Evolutionary conservation across 2,888 invertebrate species (phyloP), one percentile per base, ranked within the genome.

Genomic region (Poecilus cupreus): DNA sequence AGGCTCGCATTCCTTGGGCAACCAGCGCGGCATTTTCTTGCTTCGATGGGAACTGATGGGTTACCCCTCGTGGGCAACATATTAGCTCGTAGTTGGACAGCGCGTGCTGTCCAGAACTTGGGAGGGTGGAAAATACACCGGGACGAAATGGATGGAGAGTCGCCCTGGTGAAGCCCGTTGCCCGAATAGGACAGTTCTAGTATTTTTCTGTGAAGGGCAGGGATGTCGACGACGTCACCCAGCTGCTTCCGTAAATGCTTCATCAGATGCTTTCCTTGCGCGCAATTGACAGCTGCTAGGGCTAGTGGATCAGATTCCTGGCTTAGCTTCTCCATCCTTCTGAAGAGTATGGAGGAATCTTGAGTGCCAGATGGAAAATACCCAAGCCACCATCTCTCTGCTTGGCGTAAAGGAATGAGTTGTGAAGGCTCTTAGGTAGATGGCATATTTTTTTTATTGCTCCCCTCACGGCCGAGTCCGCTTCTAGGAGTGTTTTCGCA

Each of bases 11-110:
- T 57, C 10, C 82, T 24, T 26, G 0, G 82, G 82, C n/a, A n/a
- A 32, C 64, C 68, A 0, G 72, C 72, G n/a, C n/a, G n/a, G n/a
- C n/a, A n/a, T n/a, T n/a, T n/a, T n/a, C n/a, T n/a, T n/a, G n/a
- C n/a, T n/a, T n/a, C n/a, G n/a, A n/a, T n/a, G n/a, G n/a, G n/a
- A n/a, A n/a, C n/a, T n/a, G n/a, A n/a, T 0, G 82, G 82, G 0
- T 68, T 80, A 0, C 82, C 82, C 37, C 75, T 74, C 1, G 82
- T 82, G 0, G 82, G 82, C 1, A 82, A 79, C 10, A 82, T 49
- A 70, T 82, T 82, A 0, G 64, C 82, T 4, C 75, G 10, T 0
- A 82, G 46, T n/a, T 82, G 82, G 0, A 75, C 13, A 0, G 80
- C 82, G 10, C 68, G 39, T 0, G 72, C 82, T 0, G 82, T 78